These are phyloP conservation scores for Andrena marginata DNA, from an alignment of 2,888 invertebrate species.

Conservation along the genomic window DNA sequence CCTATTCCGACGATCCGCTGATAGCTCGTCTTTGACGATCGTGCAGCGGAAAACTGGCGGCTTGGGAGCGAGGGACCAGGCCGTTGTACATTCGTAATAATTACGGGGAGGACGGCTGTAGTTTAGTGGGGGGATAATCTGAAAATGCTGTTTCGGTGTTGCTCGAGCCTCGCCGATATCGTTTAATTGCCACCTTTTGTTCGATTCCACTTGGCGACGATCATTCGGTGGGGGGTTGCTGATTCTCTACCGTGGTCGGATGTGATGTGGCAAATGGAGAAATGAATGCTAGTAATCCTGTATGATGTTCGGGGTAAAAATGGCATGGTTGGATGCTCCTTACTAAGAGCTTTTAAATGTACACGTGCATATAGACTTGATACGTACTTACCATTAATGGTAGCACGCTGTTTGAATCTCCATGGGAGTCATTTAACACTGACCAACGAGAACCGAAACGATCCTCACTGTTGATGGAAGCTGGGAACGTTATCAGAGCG, in stretches of 20 bases:
- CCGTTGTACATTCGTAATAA: conserved; percentile 36
- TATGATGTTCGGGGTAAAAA: too few relatives aligned
- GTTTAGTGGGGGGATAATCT: conserved; percentile 31
- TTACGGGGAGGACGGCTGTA: conserved; percentile 21
- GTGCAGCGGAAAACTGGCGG: conserved; percentile 21
- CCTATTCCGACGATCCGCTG: conserved; percentile 37
- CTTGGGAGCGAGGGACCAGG: conserved; percentile 19
- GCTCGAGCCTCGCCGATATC: conserved; percentile 2
- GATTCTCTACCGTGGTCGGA: too few relatives aligned
- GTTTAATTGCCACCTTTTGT: conserved; percentile 28
- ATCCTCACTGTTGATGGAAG: neutral
- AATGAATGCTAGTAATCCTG: too few relatives aligned
- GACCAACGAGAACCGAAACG: neutral
- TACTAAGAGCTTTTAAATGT: too few relatives aligned
- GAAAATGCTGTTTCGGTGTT: conserved; percentile 48
- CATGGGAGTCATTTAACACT: neutral
- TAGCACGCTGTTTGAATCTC: neutral
- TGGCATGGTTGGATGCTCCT: too few relatives aligned
- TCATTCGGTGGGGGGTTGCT: too few relatives aligned
- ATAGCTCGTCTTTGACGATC: conserved; percentile 47
- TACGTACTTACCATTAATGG: too few relatives aligned
- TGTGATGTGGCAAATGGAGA: too few relatives aligned
- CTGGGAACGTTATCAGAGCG: neutral
- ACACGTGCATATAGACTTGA: too few relatives aligned
- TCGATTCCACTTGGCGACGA: neutral